A percentile compares a stretch with the other conserved stretches of the same genome.
Conservation (phyloP, 2,113 vertebrate genomes). For the Bubo bubo region DNA sequence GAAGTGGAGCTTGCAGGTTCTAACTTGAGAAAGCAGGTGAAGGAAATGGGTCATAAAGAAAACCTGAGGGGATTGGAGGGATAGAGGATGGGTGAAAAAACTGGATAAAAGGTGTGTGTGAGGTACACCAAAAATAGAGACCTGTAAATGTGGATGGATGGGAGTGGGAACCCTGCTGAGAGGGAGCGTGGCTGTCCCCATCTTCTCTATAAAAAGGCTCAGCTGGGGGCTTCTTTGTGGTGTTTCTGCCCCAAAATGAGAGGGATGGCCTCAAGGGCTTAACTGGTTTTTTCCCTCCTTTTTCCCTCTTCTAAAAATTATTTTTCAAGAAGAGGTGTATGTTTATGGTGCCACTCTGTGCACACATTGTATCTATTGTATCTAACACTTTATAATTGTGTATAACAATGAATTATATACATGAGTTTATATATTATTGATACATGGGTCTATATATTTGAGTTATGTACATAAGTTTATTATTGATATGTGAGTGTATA, state of each 20-base stretch:
- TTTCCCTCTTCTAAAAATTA: background rate
- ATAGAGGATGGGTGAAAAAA: background rate
- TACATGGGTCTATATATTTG: no score
- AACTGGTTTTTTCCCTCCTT: fast-evolving
- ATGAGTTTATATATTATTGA: no score
- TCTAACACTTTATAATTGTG: background rate
- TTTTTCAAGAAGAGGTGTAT: background rate
- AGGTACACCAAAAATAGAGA: background rate
- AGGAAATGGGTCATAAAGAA: background rate
- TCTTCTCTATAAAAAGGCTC: background rate
- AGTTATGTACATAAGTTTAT: background rate
- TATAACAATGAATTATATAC: background rate
- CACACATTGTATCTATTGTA: background rate
- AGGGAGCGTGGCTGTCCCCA: background rate
- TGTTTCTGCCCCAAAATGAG: background rate
- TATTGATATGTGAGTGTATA: background rate
- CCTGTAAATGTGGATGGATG: background rate
- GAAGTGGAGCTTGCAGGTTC: background rate
- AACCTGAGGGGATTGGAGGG: background rate
- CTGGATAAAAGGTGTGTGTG: background rate
- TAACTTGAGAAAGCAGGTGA: background rate
- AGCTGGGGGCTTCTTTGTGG: background rate
- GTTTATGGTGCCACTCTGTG: background rate
- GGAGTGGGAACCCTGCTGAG: background rate
- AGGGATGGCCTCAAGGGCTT: background rate